A percentile compares a stretch with the other conserved stretches of the same genome.
These are phyloP conservation scores for Buphagus erythrorhynchus DNA, from an alignment of 2,797 vertebrate species.

Conservation along the genomic window DNA sequence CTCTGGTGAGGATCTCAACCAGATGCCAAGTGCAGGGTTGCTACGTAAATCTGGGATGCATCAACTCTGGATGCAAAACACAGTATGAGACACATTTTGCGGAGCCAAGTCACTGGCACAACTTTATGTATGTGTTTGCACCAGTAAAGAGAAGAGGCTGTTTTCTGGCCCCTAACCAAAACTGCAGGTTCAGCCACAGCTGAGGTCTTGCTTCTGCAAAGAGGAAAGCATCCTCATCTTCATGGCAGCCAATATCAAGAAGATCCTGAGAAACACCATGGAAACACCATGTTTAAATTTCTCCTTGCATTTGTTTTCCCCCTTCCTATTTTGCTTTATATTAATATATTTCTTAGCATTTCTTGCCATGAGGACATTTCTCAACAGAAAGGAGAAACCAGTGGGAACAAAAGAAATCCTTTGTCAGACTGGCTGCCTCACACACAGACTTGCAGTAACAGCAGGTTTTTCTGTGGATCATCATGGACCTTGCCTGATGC, in stretches of 20 bases:
- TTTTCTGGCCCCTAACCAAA: not conserved
- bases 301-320: not conserved
- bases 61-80: not conserved
- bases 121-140: not conserved
- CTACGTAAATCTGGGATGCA: rapidly evolving
- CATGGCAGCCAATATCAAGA: not conserved
- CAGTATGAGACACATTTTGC: rapidly evolving
- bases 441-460: not conserved
- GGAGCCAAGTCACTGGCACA: not conserved
- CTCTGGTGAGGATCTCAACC: not conserved
- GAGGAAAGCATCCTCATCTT: not conserved
- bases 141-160: not conserved
- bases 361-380: not conserved
- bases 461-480: not conserved
- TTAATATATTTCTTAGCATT: not conserved
- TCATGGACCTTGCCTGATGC: not conserved
- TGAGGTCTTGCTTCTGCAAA: not conserved
- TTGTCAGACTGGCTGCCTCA: not conserved
- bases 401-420: not conserved
- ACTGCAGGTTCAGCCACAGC: not conserved
- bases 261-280: not conserved
- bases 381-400: not conserved
- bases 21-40: not conserved
- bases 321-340: not conserved
- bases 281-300: not conserved